Percentiles rank a stretch among this genome's conserved stretches.
phyloP scores from a whole-genome alignment of 2,888 invertebrate genomes.

The Euzophera pinguis region DNA sequence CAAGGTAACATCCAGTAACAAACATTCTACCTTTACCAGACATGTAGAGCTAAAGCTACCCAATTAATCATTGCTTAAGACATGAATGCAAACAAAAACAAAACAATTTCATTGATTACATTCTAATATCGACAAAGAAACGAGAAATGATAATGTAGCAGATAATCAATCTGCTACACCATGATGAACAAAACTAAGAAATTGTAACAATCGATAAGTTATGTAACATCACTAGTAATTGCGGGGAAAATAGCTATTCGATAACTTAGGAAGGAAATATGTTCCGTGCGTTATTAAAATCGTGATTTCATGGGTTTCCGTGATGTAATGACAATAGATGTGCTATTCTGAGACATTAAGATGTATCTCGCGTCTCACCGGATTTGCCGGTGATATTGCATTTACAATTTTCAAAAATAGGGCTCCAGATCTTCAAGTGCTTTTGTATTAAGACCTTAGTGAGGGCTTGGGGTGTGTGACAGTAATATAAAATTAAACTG shows the following conservation, averaged over 20 bases:
- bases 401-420: too few species aligned
- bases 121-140: background rate
- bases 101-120: background rate
- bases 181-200: background rate
- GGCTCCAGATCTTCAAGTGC: too few species aligned
- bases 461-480: too few species aligned
- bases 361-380: background rate
- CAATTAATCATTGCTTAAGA: background rate
- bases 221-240: background rate
- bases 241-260: slow-evolving; percentile 6
- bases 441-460: too few species aligned
- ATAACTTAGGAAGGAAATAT: slow-evolving; percentile 9
- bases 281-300: slow-evolving; percentile 12
- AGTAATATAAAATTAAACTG: too few species aligned
- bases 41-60: too few species aligned
- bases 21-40: too few species aligned
- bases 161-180: background rate
- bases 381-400: too few species aligned
- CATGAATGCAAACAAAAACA: background rate
- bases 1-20: too few species aligned
- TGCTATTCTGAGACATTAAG: background rate
- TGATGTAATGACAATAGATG: slow-evolving; percentile 4
- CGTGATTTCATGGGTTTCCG: slow-evolving; percentile 1
- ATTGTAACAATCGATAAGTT: background rate
- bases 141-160: background rate